phyloP scores from a whole-genome alignment of 2,888 invertebrate species.

The Megalurothrips usitatus region DNA sequence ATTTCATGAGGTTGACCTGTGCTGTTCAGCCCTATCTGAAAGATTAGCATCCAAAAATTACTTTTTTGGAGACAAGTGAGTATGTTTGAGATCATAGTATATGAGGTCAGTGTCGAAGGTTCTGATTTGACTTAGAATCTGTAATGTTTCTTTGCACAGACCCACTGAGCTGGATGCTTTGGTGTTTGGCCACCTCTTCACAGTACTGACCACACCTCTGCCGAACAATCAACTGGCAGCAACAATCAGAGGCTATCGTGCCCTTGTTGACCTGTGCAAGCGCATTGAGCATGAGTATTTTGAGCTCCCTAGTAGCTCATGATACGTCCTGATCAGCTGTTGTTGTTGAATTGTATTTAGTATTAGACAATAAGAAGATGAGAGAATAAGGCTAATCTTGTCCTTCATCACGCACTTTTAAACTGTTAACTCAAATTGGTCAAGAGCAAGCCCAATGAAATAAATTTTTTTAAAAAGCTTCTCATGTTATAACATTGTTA shows the following conservation, averaged over 20 bases:
- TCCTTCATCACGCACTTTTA: background rate
- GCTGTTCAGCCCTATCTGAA: slow-evolving; percentile 81
- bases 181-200: slow-evolving; percentile 95
- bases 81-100: slow-evolving; percentile 38
- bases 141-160: slow-evolving; percentile 49
- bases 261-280: slow-evolving; percentile 75
- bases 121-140: background rate
- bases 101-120: slow-evolving; percentile 23
- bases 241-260: slow-evolving; percentile 69
- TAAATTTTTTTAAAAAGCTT: background rate
- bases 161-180: slow-evolving; percentile 95
- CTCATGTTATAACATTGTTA: background rate
- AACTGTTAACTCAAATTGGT: background rate
- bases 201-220: slow-evolving; percentile 83
- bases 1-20: slow-evolving; percentile 66
- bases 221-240: slow-evolving; percentile 78
- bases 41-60: slow-evolving; percentile 73
- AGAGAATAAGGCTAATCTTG: background rate
- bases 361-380: background rate
- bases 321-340: background rate
- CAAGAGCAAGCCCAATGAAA: background rate
- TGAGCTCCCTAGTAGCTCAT: slow-evolving; percentile 33
- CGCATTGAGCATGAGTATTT: slow-evolving; percentile 81
- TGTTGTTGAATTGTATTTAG: background rate
- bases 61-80: slow-evolving; percentile 76